Percentiles rank a stretch among this genome's conserved stretches.
Evolutionary conservation across 2,888 invertebrate species (phyloP).

Genomic region (Parascotia fuliginaria): DNA sequence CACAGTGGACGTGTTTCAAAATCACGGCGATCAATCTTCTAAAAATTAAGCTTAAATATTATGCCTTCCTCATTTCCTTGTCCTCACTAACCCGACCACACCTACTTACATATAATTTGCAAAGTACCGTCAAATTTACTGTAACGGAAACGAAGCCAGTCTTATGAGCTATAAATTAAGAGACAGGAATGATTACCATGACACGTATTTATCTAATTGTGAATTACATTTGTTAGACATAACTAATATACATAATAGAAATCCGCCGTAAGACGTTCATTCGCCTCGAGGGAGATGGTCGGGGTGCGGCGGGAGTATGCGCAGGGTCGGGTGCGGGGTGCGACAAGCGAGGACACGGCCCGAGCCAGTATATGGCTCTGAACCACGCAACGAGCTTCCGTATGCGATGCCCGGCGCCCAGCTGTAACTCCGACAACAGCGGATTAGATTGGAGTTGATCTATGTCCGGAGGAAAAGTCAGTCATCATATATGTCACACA

Average conservation of each 20-base stretch:
- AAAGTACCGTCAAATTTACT: too few relatives aligned
- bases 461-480: slow-evolving; percentile 19
- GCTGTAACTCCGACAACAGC: slow-evolving; percentile 17
- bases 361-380: slow-evolving; percentile 35
- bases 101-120: too few relatives aligned
- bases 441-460: slow-evolving; percentile 32
- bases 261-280: slow-evolving; percentile 67
- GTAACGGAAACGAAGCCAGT: too few relatives aligned
- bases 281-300: slow-evolving; percentile 61
- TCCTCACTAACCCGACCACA: too few relatives aligned
- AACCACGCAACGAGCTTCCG: slow-evolving; percentile 50
- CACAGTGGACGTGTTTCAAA: too few relatives aligned
- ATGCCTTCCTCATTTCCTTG: too few relatives aligned
- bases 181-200: neutral
- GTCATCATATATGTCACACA: slow-evolving; percentile 10
- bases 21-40: too few relatives aligned
- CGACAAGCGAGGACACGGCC: slow-evolving; percentile 13
- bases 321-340: slow-evolving; percentile 16
- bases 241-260: slow-evolving; percentile 60
- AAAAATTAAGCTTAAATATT: too few relatives aligned
- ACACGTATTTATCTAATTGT: slow-evolving; percentile 16
- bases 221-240: slow-evolving; percentile 34
- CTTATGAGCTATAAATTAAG: too few relatives aligned
- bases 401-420: slow-evolving; percentile 20
- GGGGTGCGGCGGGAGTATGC: slow-evolving; percentile 29